These are phyloP conservation scores for Eufriesea mexicana DNA, from an alignment of 1,140 invertebrate species.

Conservation along the genomic window DNA sequence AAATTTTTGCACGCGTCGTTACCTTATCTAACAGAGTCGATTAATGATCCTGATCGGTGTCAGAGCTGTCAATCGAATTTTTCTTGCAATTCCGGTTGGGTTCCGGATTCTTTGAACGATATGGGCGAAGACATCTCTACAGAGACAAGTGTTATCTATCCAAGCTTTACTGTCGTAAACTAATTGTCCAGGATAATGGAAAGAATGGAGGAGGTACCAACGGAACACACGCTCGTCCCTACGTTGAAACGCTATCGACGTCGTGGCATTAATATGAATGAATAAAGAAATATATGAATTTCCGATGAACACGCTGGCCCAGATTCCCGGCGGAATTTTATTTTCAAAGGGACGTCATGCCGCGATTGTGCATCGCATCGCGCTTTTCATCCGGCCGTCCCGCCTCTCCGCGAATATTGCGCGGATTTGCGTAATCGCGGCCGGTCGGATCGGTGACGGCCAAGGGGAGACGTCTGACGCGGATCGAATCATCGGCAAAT, in stretches of 20 bases:
- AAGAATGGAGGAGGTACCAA: no score
- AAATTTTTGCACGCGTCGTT: no score
- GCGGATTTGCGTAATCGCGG: slow-evolving; percentile 30
- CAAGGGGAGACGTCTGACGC: neutral
- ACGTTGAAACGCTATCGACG: neutral
- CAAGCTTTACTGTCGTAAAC: no score
- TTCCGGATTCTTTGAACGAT: no score
- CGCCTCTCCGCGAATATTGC: slow-evolving; percentile 11
- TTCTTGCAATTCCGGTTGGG: no score
- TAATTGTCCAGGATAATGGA: no score
- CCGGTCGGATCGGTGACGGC: neutral
- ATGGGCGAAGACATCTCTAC: no score
- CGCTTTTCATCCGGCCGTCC: neutral
- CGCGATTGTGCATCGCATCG: neutral
- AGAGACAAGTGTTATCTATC: no score
- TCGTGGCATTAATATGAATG: neutral
- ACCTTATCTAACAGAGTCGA: no score
- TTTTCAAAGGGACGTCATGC: neutral
- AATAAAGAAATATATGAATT: slow-evolving; percentile 8
- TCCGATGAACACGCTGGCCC: neutral
- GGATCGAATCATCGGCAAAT: slow-evolving; percentile 14
- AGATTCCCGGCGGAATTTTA: neutral
- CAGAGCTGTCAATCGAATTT: no score
- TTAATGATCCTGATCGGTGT: no score
- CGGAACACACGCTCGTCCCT: no score